Base-by-base conservation (phyloP, 1,140 invertebrate species). In the Brachionus asplanchnoidis region DNA sequence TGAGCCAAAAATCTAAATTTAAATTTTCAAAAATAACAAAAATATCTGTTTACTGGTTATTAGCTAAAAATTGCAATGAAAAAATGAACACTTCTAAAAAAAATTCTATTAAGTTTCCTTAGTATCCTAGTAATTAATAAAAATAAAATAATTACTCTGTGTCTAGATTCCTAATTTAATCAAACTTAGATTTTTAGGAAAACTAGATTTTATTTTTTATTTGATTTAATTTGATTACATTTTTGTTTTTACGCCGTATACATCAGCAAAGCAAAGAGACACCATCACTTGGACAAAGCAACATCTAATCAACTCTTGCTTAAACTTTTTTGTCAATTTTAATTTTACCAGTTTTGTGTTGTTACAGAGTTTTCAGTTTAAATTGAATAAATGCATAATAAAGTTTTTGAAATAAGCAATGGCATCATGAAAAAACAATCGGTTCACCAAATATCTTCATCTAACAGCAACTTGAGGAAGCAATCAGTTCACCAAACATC, bases 211-310 rank as follows among this genome's bases (percentile, higher is more conserved):
- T 60, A 60, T 60, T 60, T 60, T 46, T 60, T 60, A 60, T 60
- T 60, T 60, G 20, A 60, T 60, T 60, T 60, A 60, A 60, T 60
- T 60, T 60, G 53, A 60, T 60, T 60, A 60, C 53, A 60, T 60
- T 60, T 60, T 60, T 60, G 53, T 60, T 60, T 60, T 60, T 60
- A 60, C 53, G 17, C 53, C 17, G 7, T 20, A 60, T 60, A 60
- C 53, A 60, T 60, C 17, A 60, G 4, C 53, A 56, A 23, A 56
- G 50, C 50, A 60, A 56, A 56, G 53, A 60, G n/a, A 9, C 17
- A 60, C 17, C 53, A 60, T 20, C 53, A 8, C 9, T 60, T 60
- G 20, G 20, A 60, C 9, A 60, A 60, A 20, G 17, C 46, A 14
- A 20, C 9, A 20, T 9, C 20, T 0, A 20, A 8, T 23, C 53